Evolutionary conservation across 2,888 invertebrate species (phyloP), one percentile per base, ranked within the genome.

Genomic region (Ectemnius cavifrons): DNA sequence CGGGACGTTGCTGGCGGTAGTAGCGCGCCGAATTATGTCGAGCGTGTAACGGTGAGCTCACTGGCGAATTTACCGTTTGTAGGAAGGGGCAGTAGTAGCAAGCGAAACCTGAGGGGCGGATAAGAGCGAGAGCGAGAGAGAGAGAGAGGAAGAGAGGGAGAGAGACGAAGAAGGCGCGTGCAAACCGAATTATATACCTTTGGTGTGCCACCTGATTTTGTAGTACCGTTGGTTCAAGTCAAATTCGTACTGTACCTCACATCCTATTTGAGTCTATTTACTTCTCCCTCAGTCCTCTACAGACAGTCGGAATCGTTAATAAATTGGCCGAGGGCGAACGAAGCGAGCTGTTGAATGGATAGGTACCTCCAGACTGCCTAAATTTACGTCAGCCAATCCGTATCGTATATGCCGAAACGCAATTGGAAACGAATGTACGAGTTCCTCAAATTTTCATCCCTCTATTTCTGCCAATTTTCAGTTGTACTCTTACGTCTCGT

Each of bases 261-360:
- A 49, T 75, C 65, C 2, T 46, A 13, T 11, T 6, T 8, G 46
- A 70, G 59, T 52, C 66, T 66, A 71, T 71, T 67, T 67, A 58
- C 45, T 37, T 52, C 52, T 3, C 5, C 23, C 8, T 57, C 65
- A 63, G 61, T 67, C 70, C 70, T 60, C 57, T 68, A 46, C 52
- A 63, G 71, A 79, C 79, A 80, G 72, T 80, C 74, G 71, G 84
- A 85, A 85, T 84, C 64, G 57, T 64, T 83, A 81, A 84, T 79
- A 71, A 71, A 66, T 47, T 64, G 27, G 67, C 69, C 61, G 66
- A 27, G 37, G 67, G 68, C 61, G 66, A 37, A 45, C 65, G 65
- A 47, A 56, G 65, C 65, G 62, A 28, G 65, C 27, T 16, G 52
- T 49, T 14, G 6, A 28, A 52, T 14, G 6, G 45, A 52, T 20